Evolutionary conservation across 2,797 vertebrate species (phyloP), one percentile per base, ranked within the genome.

Genomic region (Spatula versicolor): DNA sequence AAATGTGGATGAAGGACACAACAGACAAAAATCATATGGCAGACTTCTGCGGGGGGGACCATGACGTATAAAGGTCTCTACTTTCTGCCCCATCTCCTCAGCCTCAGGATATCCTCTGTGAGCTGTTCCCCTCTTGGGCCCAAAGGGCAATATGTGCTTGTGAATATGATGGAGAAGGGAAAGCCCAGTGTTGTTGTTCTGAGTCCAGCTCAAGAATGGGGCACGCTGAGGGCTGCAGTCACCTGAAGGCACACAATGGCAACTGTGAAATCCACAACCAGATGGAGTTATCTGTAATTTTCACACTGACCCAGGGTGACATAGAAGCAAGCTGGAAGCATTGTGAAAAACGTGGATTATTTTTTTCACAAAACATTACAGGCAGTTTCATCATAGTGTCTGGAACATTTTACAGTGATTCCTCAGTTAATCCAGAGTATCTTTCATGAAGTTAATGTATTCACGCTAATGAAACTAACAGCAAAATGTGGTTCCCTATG

Each of bases 401-500:
- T 71, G 60, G 10, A 76, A 74, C 64, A 48, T 39, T 54, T 78
- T 80, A 39, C 41, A 76, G 23, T 37, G 15, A 55, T 21, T 75
- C 25, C 14, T n/a, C 33, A 52, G 20, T 73, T 60, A 73, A 63
- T 75, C 15, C 43, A 56, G 59, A 66, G 26, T 59, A 82, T 63
- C 3, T 14, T 3, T 75, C 30, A 69, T 73, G 14, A 91, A 83
- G 21, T 73, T 69, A 73, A 79, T 55, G 11, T 63, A 92, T 63
- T 93, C 59, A 35, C 22, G 35, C 35, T 84, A 68, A 67, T 67
- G 59, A 54, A 93, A 83, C 58, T 85, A 74, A 89, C 4, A 93
- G 73, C 48, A 96, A 90, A 91, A 92, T 67, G 78, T 60, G 15
- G 2, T 83, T 96, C 83, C 52, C 85, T 56, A 66, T 39, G 48